Percentiles rank a stretch among this genome's conserved stretches.
phyloP scores from a whole-genome alignment of 2,888 invertebrate genomes.

The Argynnis bischoffii region DNA sequence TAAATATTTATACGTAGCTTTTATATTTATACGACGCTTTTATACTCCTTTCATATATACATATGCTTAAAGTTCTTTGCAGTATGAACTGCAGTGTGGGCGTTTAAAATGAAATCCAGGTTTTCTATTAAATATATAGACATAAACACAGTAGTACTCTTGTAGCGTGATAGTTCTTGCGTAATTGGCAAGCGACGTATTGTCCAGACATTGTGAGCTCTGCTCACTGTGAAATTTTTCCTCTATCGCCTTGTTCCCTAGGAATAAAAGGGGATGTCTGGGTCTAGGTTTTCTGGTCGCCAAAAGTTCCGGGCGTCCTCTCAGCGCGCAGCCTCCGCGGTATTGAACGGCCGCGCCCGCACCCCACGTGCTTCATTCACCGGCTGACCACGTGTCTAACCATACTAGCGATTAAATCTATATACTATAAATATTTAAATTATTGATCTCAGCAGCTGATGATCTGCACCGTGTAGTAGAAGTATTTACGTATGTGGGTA shows the following conservation, averaged over 20 bases:
- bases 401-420: conserved; percentile 29
- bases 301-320: conserved; percentile 47
- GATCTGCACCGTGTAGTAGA: background rate
- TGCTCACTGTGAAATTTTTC: conserved; percentile 50
- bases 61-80: conserved; percentile 12
- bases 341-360: conserved; percentile 56
- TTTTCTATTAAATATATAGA: conserved; percentile 26
- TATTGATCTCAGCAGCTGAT: background rate
- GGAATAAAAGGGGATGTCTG: conserved; percentile 18
- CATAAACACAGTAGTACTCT: conserved; percentile 50
- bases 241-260: conserved; percentile 34
- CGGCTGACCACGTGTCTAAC: conserved; percentile 47
- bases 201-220: conserved; percentile 42
- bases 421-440: conserved; percentile 16
- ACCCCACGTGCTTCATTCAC: conserved; percentile 54
- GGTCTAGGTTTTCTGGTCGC: conserved; percentile 39
- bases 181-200: conserved; percentile 48
- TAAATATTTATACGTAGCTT: conserved; percentile 19
- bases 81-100: conserved; percentile 20
- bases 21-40: conserved; percentile 12
- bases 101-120: conserved; percentile 21
- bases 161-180: conserved; percentile 51
- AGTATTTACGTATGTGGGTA: background rate
- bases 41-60: conserved; percentile 14
- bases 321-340: conserved; percentile 56